A percentile compares a stretch with the other conserved stretches of the same genome.
Evolutionary conservation across 2,113 vertebrate species (phyloP).

Genomic region (Mohoua ochrocephala): DNA sequence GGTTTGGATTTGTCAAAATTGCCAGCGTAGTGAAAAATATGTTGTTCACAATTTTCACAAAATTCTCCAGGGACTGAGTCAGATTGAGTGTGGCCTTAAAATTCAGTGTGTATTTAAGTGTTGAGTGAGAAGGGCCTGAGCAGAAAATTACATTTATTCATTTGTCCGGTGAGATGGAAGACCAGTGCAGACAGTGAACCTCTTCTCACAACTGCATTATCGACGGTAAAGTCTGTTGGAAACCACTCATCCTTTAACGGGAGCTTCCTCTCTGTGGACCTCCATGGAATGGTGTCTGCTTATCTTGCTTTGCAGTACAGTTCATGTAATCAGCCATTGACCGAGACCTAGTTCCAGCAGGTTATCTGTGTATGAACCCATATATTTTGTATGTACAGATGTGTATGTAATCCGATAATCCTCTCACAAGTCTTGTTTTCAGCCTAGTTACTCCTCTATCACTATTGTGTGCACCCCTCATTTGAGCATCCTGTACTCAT

Average conservation of each 20-base stretch:
- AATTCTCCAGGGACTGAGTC: background rate
- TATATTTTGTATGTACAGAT: background rate
- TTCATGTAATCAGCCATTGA: background rate
- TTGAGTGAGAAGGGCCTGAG: background rate
- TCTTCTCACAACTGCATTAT: background rate
- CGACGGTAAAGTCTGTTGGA: background rate
- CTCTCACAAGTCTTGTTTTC: background rate
- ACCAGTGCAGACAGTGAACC: background rate
- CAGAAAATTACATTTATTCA: background rate
- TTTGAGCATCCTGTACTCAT: background rate
- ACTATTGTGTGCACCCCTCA: background rate
- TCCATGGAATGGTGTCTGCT: background rate
- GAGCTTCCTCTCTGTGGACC: background rate
- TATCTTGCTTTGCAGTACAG: background rate
- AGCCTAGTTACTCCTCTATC: background rate
- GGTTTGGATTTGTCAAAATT: background rate
- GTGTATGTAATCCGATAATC: background rate
- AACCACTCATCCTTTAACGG: background rate
- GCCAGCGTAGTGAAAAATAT: fast-evolving
- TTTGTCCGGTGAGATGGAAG: background rate
- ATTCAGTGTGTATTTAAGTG: background rate
- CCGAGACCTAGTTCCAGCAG: background rate
- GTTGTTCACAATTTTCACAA: background rate
- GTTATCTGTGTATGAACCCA: background rate
- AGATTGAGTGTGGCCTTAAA: background rate